These are phyloP conservation scores for Epinotia demarniana DNA, from an alignment of 2,888 invertebrate genomes.

Conservation along the genomic window DNA sequence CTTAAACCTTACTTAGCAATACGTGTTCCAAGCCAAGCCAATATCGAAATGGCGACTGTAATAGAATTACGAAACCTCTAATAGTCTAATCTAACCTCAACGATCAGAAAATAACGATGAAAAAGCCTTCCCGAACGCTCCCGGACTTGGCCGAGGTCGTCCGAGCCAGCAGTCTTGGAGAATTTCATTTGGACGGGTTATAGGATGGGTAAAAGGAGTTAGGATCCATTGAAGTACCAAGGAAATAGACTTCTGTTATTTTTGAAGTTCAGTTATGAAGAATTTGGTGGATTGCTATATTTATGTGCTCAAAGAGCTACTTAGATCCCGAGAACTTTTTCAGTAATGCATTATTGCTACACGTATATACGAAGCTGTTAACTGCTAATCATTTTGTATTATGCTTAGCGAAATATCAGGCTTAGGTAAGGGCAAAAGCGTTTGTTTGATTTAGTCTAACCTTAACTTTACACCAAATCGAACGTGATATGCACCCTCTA, in stretches of 20 bases:
- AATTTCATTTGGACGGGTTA: slow-evolving; percentile 60
- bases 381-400: no score
- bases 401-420: background rate
- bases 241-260: background rate
- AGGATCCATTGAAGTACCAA: slow-evolving; percentile 31
- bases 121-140: slow-evolving; percentile 47
- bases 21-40: slow-evolving; percentile 43
- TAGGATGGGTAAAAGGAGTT: slow-evolving; percentile 46
- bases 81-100: slow-evolving; percentile 68
- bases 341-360: no score
- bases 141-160: slow-evolving; percentile 19
- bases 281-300: no score
- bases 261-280: background rate
- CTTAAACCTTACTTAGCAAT: slow-evolving; percentile 28
- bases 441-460: background rate
- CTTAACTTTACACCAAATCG: no score
- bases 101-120: slow-evolving; percentile 56
- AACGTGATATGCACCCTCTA: no score
- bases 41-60: slow-evolving; percentile 51
- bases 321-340: no score
- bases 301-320: no score
- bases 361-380: no score
- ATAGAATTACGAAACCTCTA: slow-evolving; percentile 65
- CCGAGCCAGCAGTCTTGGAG: slow-evolving; percentile 32
- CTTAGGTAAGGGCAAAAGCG: background rate